Evolutionary conservation across 2,888 invertebrate species (phyloP), one percentile per base, ranked within the genome.

Genomic region (Synanthedon myopaeformis): DNA sequence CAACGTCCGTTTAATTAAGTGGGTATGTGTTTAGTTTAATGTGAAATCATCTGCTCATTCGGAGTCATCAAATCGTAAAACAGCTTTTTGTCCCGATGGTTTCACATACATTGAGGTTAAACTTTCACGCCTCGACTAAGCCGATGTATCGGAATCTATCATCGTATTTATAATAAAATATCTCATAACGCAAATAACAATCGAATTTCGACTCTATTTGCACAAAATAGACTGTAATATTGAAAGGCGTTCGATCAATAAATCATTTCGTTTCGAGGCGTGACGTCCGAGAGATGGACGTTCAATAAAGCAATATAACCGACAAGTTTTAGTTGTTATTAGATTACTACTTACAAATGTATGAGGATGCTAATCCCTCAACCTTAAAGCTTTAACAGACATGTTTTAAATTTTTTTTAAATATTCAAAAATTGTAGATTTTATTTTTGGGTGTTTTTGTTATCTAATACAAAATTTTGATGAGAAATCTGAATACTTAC

Each of bases 281-380:
- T 76, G 79, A 81, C 77, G 75, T 67, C 55, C 60, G 64, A 76
- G 64, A 76, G 81, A 82, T 72, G 70, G 77, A 76, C 71, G 60
- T 61, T 66, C 58, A 65, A 73, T 67, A 69, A 67, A 64, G 57
- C 63, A 63, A 71, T 69, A 10, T 35, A 75, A 66, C 69, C 63
- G 72, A 64, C 69, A 67, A 66, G 65, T 70, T 74, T 64, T 61
- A 70, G 73, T 74, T 75, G 76, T 73, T 70, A 68, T 62, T 65
- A 67, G 74, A 79, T 78, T 73, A 76, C 72, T 67, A 69, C 69
- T 69, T 70, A 67, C 64, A 66, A 65, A 61, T 67, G 64, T 66
- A 62, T 61, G 74, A 69, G 74, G 72, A 68, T 70, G 74, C 78
- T 76, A 73, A 77, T 77, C 72, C 78, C 64, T 23, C 75, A 80